A percentile compares a stretch with the other conserved stretches of the same genome.
These are phyloP conservation scores for Agrypnia vestita DNA, from an alignment of 1,140 invertebrate species.

Conservation along the genomic window DNA sequence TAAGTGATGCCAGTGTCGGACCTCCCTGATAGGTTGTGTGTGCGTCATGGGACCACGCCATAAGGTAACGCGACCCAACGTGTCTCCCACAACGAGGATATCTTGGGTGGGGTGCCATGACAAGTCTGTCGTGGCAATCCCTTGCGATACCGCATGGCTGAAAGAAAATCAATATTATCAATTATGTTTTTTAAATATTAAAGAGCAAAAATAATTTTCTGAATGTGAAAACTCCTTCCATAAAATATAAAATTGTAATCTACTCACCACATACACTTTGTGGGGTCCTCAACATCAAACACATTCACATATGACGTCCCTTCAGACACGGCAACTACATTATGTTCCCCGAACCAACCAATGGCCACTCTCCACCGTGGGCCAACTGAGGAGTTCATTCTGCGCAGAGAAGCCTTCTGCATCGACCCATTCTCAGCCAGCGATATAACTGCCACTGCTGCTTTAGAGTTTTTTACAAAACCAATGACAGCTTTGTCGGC, in stretches of 20 bases:
- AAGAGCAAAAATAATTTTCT: not conserved
- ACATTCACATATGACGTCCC: constrained; percentile 62
- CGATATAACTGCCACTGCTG: constrained; percentile 23
- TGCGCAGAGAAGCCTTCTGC: not conserved
- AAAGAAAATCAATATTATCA: constrained; percentile 22
- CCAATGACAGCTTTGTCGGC: constrained; percentile 66
- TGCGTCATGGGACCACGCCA: constrained; percentile 65
- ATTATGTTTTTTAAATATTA: too few relatives aligned
- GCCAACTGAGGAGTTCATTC: not conserved
- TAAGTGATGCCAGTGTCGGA: constrained; percentile 71
- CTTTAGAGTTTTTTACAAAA: constrained; percentile 22
- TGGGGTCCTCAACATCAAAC: constrained; percentile 45
- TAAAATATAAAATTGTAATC: not conserved
- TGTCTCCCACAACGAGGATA: constrained; percentile 63
- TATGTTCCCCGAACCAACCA: constrained; percentile 65
- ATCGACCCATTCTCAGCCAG: constrained; percentile 27
- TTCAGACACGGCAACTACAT: constrained; percentile 67
- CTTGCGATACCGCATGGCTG: constrained; percentile 40
- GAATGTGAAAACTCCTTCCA: not conserved
- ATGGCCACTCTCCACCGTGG: constrained; percentile 62
- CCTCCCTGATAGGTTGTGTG: constrained; percentile 64
- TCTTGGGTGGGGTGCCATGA: constrained; percentile 56
- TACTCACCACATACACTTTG: constrained; percentile 35
- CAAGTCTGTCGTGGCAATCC: constrained; percentile 18
- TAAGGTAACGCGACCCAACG: constrained; percentile 65